These are phyloP conservation scores for Campaea margaritaria DNA, from an alignment of 2,888 invertebrate species.

Conservation along the genomic window DNA sequence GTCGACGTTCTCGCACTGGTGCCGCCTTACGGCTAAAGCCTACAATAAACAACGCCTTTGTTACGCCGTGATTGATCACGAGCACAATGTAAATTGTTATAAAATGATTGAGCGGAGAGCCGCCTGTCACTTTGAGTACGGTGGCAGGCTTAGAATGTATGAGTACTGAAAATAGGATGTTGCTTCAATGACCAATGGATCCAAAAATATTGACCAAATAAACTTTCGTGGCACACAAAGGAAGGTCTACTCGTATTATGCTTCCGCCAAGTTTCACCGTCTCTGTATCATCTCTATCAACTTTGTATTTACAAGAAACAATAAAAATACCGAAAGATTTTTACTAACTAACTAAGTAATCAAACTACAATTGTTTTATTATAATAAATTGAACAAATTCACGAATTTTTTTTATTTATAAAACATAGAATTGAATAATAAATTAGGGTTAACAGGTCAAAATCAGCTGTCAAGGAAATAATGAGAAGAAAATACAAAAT, in stretches of 20 bases:
- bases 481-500: conserved; percentile 49
- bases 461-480: conserved; percentile 35
- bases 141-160: conserved; percentile 17
- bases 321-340: too few species aligned
- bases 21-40: conserved; percentile 94
- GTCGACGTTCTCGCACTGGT: conserved; percentile 94
- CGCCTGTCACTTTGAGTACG: conserved; percentile 23
- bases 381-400: background rate
- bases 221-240: too few species aligned
- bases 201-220: too few species aligned
- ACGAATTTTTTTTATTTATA: too few species aligned
- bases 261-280: too few species aligned
- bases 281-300: too few species aligned
- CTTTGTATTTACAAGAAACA: too few species aligned
- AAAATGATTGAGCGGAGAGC: conserved; percentile 41
- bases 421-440: too few species aligned
- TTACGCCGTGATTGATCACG: conserved; percentile 54
- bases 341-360: too few species aligned
- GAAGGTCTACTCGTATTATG: too few species aligned
- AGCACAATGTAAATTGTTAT: conserved; percentile 50
- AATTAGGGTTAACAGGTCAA: conserved; percentile 57
- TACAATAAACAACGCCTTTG: conserved; percentile 67
- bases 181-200: too few species aligned
- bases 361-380: too few species aligned
- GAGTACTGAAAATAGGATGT: background rate